phyloP scores from a whole-genome alignment of 2,888 invertebrate species.

The Cephus nigrinus region DNA sequence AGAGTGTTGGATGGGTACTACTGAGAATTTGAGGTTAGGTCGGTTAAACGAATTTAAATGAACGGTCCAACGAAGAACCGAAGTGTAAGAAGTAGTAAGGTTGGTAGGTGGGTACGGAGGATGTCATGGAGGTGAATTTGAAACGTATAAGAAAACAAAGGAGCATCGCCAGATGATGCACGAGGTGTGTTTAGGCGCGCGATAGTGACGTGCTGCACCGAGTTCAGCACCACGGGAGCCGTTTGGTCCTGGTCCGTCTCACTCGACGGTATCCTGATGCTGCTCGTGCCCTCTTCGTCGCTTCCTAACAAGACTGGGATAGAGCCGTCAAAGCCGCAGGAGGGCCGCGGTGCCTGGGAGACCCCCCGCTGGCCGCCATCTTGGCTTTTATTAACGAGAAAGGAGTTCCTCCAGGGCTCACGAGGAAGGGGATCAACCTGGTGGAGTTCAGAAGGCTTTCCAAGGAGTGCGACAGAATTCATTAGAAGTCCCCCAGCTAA shows the following conservation, averaged over 20 bases:
- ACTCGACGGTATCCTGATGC: not conserved
- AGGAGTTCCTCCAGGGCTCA: conserved; percentile 22
- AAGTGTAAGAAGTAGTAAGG: not conserved
- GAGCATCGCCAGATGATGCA: conserved; percentile 59
- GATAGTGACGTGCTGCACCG: conserved; percentile 57
- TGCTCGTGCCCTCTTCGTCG: conserved; percentile 28
- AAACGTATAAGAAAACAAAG: conserved; percentile 50
- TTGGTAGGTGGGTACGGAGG: not conserved
- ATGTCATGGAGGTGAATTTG: not conserved
- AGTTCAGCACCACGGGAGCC: conserved; percentile 62
- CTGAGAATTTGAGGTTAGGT: not conserved
- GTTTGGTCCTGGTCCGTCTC: conserved; percentile 44
- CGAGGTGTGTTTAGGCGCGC: conserved; percentile 66
- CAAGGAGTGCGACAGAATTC: conserved; percentile 51
- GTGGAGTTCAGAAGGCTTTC: conserved; percentile 28
- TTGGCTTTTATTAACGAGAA: conserved; percentile 66
- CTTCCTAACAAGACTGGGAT: conserved; percentile 60
- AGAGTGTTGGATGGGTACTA: not conserved
- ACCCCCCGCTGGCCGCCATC: conserved; percentile 64
- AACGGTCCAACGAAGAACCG: not conserved
- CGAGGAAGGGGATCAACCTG: conserved; percentile 34
- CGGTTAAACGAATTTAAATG: not conserved
- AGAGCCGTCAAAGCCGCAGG: conserved; percentile 66
- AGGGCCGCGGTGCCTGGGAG: conserved; percentile 58
- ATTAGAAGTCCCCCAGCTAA: conserved; percentile 55